These are phyloP conservation scores for Pocillopora meandrina DNA, from an alignment of 92 coral and sea anemone species.

Conservation along the genomic window DNA sequence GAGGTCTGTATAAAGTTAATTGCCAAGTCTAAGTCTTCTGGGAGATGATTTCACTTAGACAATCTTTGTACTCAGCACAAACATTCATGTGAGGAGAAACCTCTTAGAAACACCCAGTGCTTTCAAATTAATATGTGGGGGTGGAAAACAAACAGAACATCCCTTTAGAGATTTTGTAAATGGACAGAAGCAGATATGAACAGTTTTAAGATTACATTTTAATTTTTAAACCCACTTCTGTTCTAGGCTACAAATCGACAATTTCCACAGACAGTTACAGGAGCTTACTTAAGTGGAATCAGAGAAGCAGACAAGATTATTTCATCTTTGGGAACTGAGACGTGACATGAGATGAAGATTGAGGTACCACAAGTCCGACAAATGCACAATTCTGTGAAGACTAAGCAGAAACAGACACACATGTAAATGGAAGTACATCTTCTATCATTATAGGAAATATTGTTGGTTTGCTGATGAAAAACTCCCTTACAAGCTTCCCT, in stretches of 20 bases:
- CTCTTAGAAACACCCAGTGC: too few relatives aligned
- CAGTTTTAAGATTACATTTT: not conserved
- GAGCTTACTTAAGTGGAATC: slow-evolving; percentile 93
- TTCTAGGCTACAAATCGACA: slow-evolving; percentile 95
- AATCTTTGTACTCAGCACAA: too few relatives aligned
- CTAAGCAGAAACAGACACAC: not conserved
- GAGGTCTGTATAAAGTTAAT: slow-evolving; percentile 60
- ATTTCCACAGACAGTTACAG: slow-evolving; percentile 99
- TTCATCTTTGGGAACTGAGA: slow-evolving; percentile 16
- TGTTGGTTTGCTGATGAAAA: too few relatives aligned
- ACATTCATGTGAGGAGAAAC: too few relatives aligned
- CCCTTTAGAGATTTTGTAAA: not conserved
- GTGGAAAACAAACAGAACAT: too few relatives aligned
- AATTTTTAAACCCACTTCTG: not conserved
- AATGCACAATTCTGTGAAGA: not conserved
- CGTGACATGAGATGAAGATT: not conserved
- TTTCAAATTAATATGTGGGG: too few relatives aligned
- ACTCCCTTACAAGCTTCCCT: too few relatives aligned
- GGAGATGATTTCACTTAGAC: too few relatives aligned
- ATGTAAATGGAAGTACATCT: too few relatives aligned
- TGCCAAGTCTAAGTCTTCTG: not conserved
- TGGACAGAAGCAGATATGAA: not conserved
- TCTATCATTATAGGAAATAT: too few relatives aligned
- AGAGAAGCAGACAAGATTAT: slow-evolving; percentile 92
- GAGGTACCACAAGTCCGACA: not conserved